A percentile compares a stretch with the other conserved stretches of the same genome.
These are phyloP conservation scores for Leucoma salicis DNA, from an alignment of 2,888 invertebrate species.

Conservation along the genomic window DNA sequence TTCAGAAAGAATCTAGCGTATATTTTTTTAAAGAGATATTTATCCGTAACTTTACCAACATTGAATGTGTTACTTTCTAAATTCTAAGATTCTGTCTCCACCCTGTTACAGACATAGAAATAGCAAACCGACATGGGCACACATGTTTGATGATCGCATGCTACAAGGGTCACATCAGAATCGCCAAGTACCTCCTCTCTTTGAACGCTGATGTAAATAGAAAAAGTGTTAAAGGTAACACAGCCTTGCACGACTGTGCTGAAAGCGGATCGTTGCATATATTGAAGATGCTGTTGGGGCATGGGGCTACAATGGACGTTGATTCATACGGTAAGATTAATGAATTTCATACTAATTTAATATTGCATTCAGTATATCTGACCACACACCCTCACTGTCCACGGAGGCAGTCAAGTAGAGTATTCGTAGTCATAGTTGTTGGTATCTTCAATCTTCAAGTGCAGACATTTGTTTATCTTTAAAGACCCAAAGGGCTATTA, in stretches of 20 bases:
- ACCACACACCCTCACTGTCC: too few relatives aligned
- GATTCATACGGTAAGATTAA: constrained; percentile 90
- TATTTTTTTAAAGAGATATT: too few relatives aligned
- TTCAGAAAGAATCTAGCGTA: too few relatives aligned
- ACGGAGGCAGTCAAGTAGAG: too few relatives aligned
- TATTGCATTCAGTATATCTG: background rate
- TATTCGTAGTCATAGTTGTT: too few relatives aligned
- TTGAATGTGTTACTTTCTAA: too few relatives aligned
- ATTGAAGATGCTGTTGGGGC: constrained; percentile 91
- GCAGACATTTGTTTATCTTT: too few relatives aligned
- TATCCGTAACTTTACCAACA: too few relatives aligned
- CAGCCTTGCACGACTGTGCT: constrained; percentile 98
- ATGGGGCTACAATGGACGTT: constrained; percentile 95
- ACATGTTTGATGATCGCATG: constrained; percentile 99
- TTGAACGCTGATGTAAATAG: constrained; percentile 95
- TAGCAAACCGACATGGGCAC: constrained; percentile 97
- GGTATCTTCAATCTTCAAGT: too few relatives aligned
- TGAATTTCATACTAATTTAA: too few relatives aligned
- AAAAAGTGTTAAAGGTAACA: constrained; percentile 95
- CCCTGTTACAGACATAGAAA: constrained; percentile 90
- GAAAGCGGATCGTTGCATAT: constrained; percentile 97
- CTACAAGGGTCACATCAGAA: constrained; percentile 95
- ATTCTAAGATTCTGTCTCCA: background rate
- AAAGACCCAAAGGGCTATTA: too few relatives aligned
- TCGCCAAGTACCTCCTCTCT: constrained; percentile 93